Conservation (phyloP, 2,888 invertebrate genomes). For the Parasteatoda lunata region DNA sequence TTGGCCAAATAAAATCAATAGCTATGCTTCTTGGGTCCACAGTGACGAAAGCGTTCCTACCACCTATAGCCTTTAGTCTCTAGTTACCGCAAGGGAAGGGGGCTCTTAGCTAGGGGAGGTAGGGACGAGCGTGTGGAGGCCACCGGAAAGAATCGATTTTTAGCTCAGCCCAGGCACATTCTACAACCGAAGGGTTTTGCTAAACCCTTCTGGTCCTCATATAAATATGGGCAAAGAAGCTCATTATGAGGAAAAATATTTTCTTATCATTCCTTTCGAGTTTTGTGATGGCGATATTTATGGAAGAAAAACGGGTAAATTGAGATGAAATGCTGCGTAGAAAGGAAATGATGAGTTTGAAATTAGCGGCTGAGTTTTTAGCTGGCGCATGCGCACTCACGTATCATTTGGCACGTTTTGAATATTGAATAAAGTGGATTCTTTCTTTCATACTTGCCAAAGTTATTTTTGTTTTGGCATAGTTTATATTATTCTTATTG, state of each 20-base stretch:
- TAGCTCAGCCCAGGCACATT: conserved; percentile 52
- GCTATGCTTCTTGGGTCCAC: conserved; percentile 55
- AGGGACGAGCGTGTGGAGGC: conserved; percentile 1
- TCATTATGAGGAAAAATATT: background rate
- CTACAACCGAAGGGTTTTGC: conserved; percentile 25
- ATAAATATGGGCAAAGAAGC: background rate
- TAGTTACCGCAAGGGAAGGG: conserved; percentile 46
- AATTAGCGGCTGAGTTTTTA: conserved; percentile 14
- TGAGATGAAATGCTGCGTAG: too few relatives aligned
- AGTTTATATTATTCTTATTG: too few relatives aligned
- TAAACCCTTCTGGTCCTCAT: background rate
- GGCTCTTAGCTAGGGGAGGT: background rate
- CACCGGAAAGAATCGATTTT: conserved; percentile 61
- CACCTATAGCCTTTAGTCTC: conserved; percentile 50
- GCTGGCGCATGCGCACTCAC: conserved; percentile 4
- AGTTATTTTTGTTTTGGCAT: too few relatives aligned
- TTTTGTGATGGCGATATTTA: background rate
- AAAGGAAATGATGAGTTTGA: conserved; percentile 19
- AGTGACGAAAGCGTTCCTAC: conserved; percentile 53
- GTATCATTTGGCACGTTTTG: background rate
- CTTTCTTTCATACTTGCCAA: too few relatives aligned
- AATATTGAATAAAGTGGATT: background rate
- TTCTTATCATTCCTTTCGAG: conserved; percentile 2
- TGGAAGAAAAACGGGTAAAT: too few relatives aligned
- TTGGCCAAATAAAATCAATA: conserved; percentile 60